Evolutionary conservation across 1,140 invertebrate genomes (phyloP).

Genomic region (Wiebesia pumilae): DNA sequence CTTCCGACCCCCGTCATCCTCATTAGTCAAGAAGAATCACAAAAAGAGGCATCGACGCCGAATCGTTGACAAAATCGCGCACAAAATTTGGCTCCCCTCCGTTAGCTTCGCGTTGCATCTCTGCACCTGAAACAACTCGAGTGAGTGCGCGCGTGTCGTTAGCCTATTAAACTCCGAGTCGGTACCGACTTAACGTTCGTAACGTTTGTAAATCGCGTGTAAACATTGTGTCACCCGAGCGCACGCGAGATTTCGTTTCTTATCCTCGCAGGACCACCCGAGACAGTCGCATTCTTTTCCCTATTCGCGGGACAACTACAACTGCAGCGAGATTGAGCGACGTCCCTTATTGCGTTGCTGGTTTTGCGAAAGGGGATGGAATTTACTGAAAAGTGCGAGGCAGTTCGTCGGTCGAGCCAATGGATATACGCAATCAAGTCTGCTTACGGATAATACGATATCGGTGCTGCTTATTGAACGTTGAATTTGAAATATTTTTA

Average conservation of each 20-base stretch:
- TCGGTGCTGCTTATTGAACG: not conserved
- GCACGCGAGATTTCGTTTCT: not conserved
- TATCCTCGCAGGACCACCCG: slow-evolving; percentile 54
- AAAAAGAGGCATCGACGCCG: not conserved
- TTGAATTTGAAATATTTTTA: slow-evolving; percentile 2
- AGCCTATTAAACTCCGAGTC: not conserved
- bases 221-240: not conserved
- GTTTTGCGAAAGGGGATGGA: slow-evolving; percentile 23
- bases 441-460: not conserved
- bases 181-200: too few relatives aligned
- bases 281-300: slow-evolving; percentile 46
- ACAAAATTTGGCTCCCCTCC: not conserved
- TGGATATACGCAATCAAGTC: not conserved
- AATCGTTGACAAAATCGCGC: not conserved
- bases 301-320: not conserved
- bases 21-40: not conserved
- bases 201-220: too few relatives aligned
- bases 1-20: not conserved
- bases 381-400: not conserved
- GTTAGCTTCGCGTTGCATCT: not conserved
- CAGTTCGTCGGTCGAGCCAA: not conserved
- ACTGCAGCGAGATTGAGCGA: not conserved
- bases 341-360: not conserved
- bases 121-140: slow-evolving; percentile 34
- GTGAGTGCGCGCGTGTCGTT: not conserved